Evolutionary conservation across 2,888 invertebrate species (phyloP).

Genomic region (Dichetophora obliterata): DNA sequence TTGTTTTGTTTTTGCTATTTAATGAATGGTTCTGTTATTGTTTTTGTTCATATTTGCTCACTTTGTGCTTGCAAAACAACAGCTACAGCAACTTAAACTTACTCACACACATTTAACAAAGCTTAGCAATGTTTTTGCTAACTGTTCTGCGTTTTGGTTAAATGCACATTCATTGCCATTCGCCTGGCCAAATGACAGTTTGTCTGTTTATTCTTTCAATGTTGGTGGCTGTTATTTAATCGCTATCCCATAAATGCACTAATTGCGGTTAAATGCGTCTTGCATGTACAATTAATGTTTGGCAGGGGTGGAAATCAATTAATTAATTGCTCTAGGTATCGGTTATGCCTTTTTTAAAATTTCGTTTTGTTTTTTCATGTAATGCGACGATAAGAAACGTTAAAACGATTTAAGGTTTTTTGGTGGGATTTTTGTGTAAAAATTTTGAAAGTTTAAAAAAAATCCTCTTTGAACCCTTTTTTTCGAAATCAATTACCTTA

Average conservation of each 20-base stretch:
- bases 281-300: conserved; percentile 47
- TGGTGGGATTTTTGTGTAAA: too few relatives aligned
- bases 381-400: too few relatives aligned
- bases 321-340: conserved; percentile 27
- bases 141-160: conserved; percentile 35
- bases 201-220: background rate
- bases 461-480: too few relatives aligned
- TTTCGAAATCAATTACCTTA: too few relatives aligned
- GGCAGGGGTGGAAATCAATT: conserved; percentile 47
- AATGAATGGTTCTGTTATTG: conserved; percentile 47
- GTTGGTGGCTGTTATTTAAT: conserved; percentile 54
- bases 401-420: too few relatives aligned
- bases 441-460: too few relatives aligned
- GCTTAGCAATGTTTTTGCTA: conserved; percentile 15
- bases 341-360: background rate
- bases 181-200: conserved; percentile 13
- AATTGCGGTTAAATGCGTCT: conserved; percentile 68
- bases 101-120: conserved; percentile 4
- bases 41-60: conserved; percentile 38
- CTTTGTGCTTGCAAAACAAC: conserved; percentile 45
- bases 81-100: conserved; percentile 19
- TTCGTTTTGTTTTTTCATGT: too few relatives aligned
- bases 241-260: conserved; percentile 67
- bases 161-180: conserved; percentile 10
- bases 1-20: conserved; percentile 40